Evolutionary conservation across 2,888 invertebrate species (phyloP), one percentile per base, ranked within the genome.

Genomic region (Netelia virgata): DNA sequence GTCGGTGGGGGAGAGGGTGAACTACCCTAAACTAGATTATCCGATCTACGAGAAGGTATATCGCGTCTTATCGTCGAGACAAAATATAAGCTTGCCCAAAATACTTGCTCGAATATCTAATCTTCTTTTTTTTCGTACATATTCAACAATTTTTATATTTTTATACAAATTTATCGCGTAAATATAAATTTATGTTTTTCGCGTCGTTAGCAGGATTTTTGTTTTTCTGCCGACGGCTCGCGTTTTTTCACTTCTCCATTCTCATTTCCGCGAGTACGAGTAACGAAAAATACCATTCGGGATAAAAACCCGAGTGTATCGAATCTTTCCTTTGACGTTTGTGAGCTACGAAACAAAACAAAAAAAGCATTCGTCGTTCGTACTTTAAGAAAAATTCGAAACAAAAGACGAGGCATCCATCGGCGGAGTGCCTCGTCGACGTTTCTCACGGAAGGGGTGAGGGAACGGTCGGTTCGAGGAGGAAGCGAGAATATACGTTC

Each of bases 11-110:
- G 55, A 28, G 16, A 20, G 36, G 36, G 47, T 9, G 61, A 36
- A 53, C 16, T 70, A 74, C 73, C 73, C 73, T 53, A 57, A 84
- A 84, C 82, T 84, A 78, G 82, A 84, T 84, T 84, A 84, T 84
- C 78, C 57, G 72, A 72, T 76, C 82, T 57, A 72, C 43, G 61
- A 11, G 55, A 63, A 47, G 28, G 36, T 64, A 76, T 72, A 72
- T 76, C 64, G 10, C 20, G 43, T 72, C 18, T 64, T 69, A 75
- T 69, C 18, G 68, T 47, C 81, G 55, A 70, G 72, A 57, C 18
- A 43, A 79, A 79, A 79, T 79, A 72, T 63, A 53, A 36, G 53
- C 53, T 20, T 43, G 16, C 53, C 23, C 53, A 18, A 77, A 77
- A 78, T 78, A 59, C 41, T 78, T 57, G 11, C 59, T 6, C 61